These are phyloP conservation scores for Crotalus horridus DNA, from an alignment of 2,113 vertebrate species.

Conservation along the genomic window DNA sequence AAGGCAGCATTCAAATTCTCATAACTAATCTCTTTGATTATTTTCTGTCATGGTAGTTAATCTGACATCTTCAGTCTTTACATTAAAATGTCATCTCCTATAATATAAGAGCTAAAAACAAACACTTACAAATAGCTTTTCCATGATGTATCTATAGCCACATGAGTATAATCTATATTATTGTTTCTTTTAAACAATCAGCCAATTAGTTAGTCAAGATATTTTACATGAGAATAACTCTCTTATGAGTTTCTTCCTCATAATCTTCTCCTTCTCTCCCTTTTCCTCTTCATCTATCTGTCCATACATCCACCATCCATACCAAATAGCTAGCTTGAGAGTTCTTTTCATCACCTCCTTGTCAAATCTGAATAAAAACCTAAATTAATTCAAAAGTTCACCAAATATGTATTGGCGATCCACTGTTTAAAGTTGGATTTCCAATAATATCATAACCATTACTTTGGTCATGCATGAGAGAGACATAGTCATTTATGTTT, in stretches of 20 bases:
- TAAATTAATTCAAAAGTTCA: background rate
- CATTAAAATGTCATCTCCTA: background rate
- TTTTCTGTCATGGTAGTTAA: background rate
- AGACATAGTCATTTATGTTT: background rate
- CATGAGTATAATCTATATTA: no score
- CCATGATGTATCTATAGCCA: background rate
- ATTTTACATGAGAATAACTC: background rate
- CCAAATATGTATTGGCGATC: background rate
- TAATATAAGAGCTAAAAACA: background rate
- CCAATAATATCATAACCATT: background rate
- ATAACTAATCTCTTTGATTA: background rate
- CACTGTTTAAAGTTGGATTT: background rate
- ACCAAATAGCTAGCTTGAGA: background rate
- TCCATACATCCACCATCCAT: background rate
- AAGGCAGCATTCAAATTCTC: background rate
- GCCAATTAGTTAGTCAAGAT: background rate
- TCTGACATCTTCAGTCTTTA: background rate
- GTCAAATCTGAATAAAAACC: background rate
- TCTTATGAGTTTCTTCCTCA: background rate
- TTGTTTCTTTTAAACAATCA: background rate
- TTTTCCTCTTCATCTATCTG: background rate
- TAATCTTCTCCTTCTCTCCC: background rate
- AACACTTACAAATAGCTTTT: background rate
- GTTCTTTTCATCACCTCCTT: background rate
- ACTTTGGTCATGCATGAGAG: background rate